phyloP scores from a whole-genome alignment of 2,113 vertebrate genomes.

The Larimichthys crocea region DNA sequence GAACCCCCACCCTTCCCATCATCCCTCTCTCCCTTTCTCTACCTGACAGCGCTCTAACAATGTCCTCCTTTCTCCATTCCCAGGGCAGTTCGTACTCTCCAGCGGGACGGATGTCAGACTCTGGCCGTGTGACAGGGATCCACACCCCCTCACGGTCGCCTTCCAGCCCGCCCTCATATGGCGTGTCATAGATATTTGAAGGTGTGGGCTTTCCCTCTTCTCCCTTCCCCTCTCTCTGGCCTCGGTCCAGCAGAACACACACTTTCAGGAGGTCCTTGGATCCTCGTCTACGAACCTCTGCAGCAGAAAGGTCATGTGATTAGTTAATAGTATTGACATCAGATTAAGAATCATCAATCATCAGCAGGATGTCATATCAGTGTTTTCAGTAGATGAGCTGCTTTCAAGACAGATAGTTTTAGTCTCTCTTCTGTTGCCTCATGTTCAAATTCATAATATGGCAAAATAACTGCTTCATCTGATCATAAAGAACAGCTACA shows the following conservation, averaged over 20 bases:
- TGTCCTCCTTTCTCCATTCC: constrained; percentile 88
- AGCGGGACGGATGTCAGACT: constrained; percentile 83
- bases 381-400: background rate
- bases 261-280: constrained; percentile 95
- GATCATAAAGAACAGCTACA: background rate
- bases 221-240: constrained; percentile 65
- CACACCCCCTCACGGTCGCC: constrained; percentile 77
- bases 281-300: constrained; percentile 92
- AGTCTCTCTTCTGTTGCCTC: background rate
- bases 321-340: background rate
- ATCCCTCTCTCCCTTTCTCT: constrained; percentile 58
- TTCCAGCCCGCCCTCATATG: constrained; percentile 82
- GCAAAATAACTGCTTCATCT: background rate
- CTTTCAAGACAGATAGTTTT: background rate
- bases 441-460: background rate
- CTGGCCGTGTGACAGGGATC: constrained; percentile 84
- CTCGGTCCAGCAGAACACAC: constrained; percentile 88
- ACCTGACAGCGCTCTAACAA: constrained; percentile 85
- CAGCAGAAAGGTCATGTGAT: constrained; percentile 25
- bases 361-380: background rate
- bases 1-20: constrained; percentile 46
- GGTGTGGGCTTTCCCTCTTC: constrained; percentile 70
- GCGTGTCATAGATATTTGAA: constrained; percentile 84
- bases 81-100: constrained; percentile 86
- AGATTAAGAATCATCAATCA: too few relatives aligned